Base-by-base conservation (phyloP, 2,888 invertebrate genomes). In the Elegia similella region DNA sequence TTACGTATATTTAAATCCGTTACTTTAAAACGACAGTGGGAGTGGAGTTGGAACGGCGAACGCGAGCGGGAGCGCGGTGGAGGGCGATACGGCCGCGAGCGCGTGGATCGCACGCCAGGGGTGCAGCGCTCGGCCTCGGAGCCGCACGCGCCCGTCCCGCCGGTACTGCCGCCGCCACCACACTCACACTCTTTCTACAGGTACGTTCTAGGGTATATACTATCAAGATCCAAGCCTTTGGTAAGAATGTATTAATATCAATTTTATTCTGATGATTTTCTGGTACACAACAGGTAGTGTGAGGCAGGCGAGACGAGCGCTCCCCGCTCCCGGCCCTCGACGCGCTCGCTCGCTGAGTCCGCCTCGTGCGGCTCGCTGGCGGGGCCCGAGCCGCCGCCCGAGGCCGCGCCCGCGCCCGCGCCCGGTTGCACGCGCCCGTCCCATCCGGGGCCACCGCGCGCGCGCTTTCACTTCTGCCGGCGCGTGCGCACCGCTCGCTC, bases 81-180 rank as follows among this genome's bases (percentile, higher is more conserved):
- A n/a, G 68, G 70, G 52, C 73, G 76, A 16, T 61, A 64, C 59
- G 80, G 72, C 56, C 83, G 82, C 15, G 80, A 73, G 60, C 85
- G 81, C 55, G 72, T 67, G 29, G 88, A 83, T 58, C 87, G 85
- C 64, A 80, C 92, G 60, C 92, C 92, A 47, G 86, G 92, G 62
- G 92, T 93, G 59, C 93, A 93, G 79, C 89, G 93, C 15, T 93
- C 93, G 42, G 93, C 93, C 47, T 93, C 93, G 66, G 93, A 93
- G 76, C 93, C 93, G 42, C 93, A 93, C 77, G 93, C 93, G 54
- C 93, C 92, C 23, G 84, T 92, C 60, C 88, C 92, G 59, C 83
- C 88, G 65, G 75, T 84, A 67, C 72, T 91, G 76, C 86, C 92
- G 59, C 91, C 92, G 70, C 89, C 92, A 63, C 88, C 92, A 67